Evolutionary conservation across 2,113 vertebrate species (phyloP), one percentile per base, ranked within the genome.

Genomic region (Proterorhinus semilunaris): DNA sequence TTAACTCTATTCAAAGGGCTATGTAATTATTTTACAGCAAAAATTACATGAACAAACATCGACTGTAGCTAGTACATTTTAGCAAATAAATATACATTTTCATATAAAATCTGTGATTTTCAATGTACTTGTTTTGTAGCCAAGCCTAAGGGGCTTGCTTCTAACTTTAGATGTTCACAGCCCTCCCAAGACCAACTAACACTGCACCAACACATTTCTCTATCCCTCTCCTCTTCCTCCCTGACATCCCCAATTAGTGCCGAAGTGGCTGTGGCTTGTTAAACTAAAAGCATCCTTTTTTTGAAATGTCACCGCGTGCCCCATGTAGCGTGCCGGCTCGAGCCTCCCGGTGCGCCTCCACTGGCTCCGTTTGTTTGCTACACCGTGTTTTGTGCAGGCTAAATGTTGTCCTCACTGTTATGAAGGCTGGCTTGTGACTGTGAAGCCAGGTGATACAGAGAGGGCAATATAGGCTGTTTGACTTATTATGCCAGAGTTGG

Each of bases 271-370:
- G 65, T 54, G 67, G 75, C 80, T 87, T 88, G 83, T 90, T 88
- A 87, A 87, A 89, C 82, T 83, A 76, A 87, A 90, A 86, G 84
- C 82, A 80, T 88, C 78, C 79, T 76, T 83, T 87, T 87, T 85
- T 75, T 76, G 27, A 91, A 91, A 91, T 90, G 87, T 83, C 88
- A 91, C 81, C 64, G 76, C 27, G 73, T 88, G 75, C 86, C 82
- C 85, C 85, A 36, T 71, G 87, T 80, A 69, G 81, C 49, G 83
- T 80, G 73, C 87, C 77, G 83, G 77, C 51, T 59, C 0, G 7
- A 65, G 21, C 76, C 81, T 74, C 71, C 72, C 36, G 64, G 71
- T 76, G 82, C 46, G 82, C 72, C 62, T 78, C 44, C 65, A 49
- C 42, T 63, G 48, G 55, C 72, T 81, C 11, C 27, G 67, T 76